Percentiles rank a stretch among this genome's conserved stretches.
phyloP scores from a whole-genome alignment of 2,113 vertebrate species.

The Cettia cetti region DNA sequence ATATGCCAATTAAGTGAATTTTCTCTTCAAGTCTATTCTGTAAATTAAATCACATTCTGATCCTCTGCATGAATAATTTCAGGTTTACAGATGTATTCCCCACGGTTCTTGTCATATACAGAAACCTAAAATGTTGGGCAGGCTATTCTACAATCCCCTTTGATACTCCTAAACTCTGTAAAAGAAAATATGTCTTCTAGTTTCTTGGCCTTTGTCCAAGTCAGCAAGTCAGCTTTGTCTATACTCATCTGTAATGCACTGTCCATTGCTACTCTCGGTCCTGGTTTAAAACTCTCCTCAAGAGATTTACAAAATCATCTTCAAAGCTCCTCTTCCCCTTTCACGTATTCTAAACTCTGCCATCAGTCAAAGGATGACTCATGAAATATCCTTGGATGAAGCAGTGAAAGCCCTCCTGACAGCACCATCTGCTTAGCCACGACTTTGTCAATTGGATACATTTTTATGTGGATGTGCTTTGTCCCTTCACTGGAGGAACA shows the following conservation, averaged over 20 bases:
- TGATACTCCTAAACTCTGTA: neutral
- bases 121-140: neutral
- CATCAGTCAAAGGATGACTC: neutral
- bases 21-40: neutral
- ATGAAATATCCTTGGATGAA: neutral
- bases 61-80: neutral
- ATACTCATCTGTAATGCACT: neutral
- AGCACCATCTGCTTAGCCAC: conserved; percentile 19
- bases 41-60: neutral
- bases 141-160: neutral
- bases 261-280: neutral
- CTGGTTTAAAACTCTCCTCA: neutral
- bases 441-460: neutral
- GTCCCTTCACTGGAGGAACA: neutral
- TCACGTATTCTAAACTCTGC: neutral
- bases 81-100: neutral
- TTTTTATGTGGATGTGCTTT: neutral
- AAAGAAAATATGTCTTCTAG: neutral
- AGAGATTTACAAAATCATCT: neutral
- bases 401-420: neutral
- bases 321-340: neutral
- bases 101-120: neutral
- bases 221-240: neutral
- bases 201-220: neutral
- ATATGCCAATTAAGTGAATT: neutral